Conservation (phyloP, 1,140 invertebrate species). For the Neuroterus valhalla region DNA sequence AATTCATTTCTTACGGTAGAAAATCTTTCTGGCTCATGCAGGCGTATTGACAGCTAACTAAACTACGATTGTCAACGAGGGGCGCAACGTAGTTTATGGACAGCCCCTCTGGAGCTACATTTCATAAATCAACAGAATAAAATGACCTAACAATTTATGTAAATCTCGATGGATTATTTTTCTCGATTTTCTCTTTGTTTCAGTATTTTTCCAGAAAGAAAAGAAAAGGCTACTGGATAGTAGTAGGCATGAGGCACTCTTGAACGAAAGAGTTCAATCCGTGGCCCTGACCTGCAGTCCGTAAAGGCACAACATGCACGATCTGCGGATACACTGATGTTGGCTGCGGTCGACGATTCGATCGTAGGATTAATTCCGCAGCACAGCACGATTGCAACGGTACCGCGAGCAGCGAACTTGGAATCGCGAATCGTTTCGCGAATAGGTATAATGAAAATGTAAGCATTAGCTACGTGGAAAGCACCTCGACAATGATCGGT, state of each 20-base stretch:
- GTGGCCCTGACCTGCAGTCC: slow-evolving; percentile 29
- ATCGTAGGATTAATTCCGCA: slow-evolving; percentile 30
- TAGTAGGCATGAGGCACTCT: background rate
- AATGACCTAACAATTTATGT: too few relatives aligned
- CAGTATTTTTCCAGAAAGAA: too few relatives aligned
- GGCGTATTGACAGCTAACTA: too few relatives aligned
- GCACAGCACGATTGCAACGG: slow-evolving; percentile 26
- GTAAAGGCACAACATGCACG: slow-evolving; percentile 28
- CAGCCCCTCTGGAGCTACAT: too few relatives aligned
- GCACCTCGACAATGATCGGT: slow-evolving; percentile 15
- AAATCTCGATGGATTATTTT: too few relatives aligned
- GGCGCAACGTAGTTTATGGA: too few relatives aligned
- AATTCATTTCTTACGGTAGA: too few relatives aligned
- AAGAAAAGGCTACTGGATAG: background rate
- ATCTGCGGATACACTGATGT: slow-evolving; percentile 23
- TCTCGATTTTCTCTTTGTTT: too few relatives aligned
- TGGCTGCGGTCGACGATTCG: slow-evolving; percentile 27
- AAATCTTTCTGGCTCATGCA: too few relatives aligned
- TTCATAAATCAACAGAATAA: too few relatives aligned
- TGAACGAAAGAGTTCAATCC: slow-evolving; percentile 14
- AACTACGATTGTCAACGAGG: too few relatives aligned
- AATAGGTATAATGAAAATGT: slow-evolving; percentile 26
- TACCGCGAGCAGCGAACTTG: slow-evolving; percentile 6
- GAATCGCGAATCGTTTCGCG: slow-evolving; percentile 24
- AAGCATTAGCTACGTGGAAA: slow-evolving; percentile 24